These are phyloP conservation scores for Hoplodrina blanda DNA, from an alignment of 2,888 invertebrate species.

Conservation along the genomic window DNA sequence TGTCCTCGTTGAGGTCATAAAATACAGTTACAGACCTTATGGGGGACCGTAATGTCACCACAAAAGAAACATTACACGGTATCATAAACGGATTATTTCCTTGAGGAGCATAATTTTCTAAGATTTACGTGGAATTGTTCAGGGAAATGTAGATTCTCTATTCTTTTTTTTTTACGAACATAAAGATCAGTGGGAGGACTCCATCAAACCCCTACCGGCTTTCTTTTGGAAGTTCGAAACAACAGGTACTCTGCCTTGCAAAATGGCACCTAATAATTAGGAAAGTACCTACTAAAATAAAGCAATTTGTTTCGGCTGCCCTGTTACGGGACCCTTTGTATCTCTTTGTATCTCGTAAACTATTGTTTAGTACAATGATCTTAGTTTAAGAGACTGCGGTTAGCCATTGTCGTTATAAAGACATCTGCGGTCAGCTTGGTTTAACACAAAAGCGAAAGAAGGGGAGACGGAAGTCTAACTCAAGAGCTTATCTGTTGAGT, in stretches of 20 bases:
- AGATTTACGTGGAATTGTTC: neutral
- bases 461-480: conserved; percentile 10
- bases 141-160: neutral
- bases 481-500: neutral
- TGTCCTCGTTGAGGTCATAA: conserved; percentile 16
- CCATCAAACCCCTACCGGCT: too few relatives aligned
- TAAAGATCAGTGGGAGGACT: too few relatives aligned
- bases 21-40: conserved; percentile 32
- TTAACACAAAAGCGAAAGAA: conserved; percentile 28
- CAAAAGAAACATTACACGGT: neutral
- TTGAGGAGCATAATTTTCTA: neutral
- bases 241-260: too few relatives aligned
- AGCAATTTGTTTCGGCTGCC: too few relatives aligned
- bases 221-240: too few relatives aligned
- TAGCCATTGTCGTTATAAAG: conserved; percentile 38
- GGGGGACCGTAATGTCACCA: conserved; percentile 16
- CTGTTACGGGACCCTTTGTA: too few relatives aligned
- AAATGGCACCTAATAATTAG: too few relatives aligned
- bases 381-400: conserved; percentile 40
- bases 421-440: conserved; percentile 39
- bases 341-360: neutral
- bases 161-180: neutral
- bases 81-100: neutral
- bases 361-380: conserved; percentile 40
- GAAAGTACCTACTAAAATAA: too few relatives aligned